Evolutionary conservation across 2,888 invertebrate genomes (phyloP).

Genomic region (Cheilosia soror): DNA sequence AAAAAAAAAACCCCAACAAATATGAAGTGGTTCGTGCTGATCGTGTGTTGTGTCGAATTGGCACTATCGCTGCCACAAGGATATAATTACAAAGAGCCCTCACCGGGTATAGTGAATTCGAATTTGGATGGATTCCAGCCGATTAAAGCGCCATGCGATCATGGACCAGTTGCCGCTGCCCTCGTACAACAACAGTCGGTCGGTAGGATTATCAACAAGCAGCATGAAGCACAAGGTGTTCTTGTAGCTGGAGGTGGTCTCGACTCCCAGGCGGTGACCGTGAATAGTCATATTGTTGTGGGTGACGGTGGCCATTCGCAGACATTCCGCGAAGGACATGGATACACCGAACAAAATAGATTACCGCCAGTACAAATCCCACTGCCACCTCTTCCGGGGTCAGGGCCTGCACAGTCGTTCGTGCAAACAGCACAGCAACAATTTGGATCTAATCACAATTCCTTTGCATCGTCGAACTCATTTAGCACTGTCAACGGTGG

Average conservation of each 20-base stretch:
- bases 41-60: conserved; percentile 62
- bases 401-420: conserved; percentile 56
- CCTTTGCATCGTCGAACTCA: conserved; percentile 40
- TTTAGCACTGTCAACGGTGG: conserved; percentile 28
- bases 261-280: conserved; percentile 65
- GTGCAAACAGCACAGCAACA: conserved; percentile 46
- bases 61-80: conserved; percentile 71
- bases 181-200: conserved; percentile 75
- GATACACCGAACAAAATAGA: conserved; percentile 59
- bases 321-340: conserved; percentile 57
- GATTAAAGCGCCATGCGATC: conserved; percentile 68
- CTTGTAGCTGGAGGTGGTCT: conserved; percentile 43
- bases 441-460: conserved; percentile 43
- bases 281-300: conserved; percentile 72
- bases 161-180: conserved; percentile 65
- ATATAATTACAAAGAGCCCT: conserved; percentile 73
- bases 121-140: conserved; percentile 65
- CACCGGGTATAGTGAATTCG: conserved; percentile 34
- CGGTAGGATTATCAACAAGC: conserved; percentile 77
- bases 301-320: conserved; percentile 69
- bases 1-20: conserved; percentile 13
- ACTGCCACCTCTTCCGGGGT: conserved; percentile 20
- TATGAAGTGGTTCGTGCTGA: conserved; percentile 74
- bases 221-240: conserved; percentile 40
- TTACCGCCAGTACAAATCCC: conserved; percentile 34